Evolutionary conservation across 1,140 invertebrate species (phyloP).

Genomic region (Microvelia longipes): DNA sequence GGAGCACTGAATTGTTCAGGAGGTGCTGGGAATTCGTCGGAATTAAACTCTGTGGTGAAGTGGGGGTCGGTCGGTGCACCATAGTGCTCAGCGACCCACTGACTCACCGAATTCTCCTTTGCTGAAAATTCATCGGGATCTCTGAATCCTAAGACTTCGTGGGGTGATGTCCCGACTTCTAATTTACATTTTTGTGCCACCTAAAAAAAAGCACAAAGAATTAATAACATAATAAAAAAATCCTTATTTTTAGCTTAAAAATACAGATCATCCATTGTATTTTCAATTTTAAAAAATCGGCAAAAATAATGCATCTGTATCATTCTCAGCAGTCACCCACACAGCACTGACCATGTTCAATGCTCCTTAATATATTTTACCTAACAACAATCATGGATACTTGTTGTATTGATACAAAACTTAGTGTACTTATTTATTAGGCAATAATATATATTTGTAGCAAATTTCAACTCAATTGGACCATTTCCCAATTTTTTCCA

Average conservation of each 20-base stretch:
- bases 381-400: no score
- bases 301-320: no score
- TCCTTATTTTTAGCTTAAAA: neutral
- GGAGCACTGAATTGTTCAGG: neutral
- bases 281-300: neutral
- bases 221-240: neutral
- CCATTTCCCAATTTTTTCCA: no score
- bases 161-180: constrained; percentile 67
- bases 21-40: constrained; percentile 4
- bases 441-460: no score
- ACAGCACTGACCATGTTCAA: no score
- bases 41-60: neutral
- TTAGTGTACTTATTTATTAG: no score
- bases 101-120: constrained; percentile 5
- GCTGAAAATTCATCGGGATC: constrained; percentile 43
- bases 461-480: no score
- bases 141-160: constrained; percentile 77
- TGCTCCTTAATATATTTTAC: no score
- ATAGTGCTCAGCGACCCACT: constrained; percentile 82
- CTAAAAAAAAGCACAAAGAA: constrained; percentile 27
- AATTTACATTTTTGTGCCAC: constrained; percentile 79
- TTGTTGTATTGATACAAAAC: no score
- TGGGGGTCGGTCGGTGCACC: constrained; percentile 30
- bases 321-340: no score
- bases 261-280: neutral